These are phyloP conservation scores for Styela plicata DNA, from an alignment of 23 tunicate genomes.

Conservation along the genomic window DNA sequence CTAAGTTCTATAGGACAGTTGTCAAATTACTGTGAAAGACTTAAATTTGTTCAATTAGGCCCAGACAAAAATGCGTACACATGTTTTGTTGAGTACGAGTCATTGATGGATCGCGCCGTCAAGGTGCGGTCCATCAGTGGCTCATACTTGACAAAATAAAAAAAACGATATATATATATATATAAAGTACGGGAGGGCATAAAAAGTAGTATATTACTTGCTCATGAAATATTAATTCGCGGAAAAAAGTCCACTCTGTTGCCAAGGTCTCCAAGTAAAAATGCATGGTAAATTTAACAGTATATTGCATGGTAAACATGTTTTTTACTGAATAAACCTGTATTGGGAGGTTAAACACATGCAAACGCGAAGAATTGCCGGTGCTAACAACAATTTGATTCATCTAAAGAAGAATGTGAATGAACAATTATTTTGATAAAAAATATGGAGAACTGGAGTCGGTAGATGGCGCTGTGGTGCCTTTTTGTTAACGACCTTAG, in stretches of 20 bases:
- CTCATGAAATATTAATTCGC: background rate
- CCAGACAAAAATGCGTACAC: too few species aligned
- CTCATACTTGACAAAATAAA: too few species aligned
- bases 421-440: conserved; percentile 1
- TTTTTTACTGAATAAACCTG: conserved; percentile 20
- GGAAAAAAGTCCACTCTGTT: background rate
- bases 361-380: conserved; percentile 31
- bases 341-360: conserved; percentile 25
- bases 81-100: too few species aligned
- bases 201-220: too few species aligned
- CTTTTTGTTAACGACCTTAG: too few species aligned
- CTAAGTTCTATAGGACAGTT: too few species aligned
- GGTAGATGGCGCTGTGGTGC: background rate
- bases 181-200: too few species aligned
- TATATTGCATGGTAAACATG: background rate
- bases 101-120: too few species aligned
- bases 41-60: too few species aligned
- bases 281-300: background rate
- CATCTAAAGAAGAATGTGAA: conserved; percentile 31
- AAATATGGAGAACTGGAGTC: conserved; percentile 11
- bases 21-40: too few species aligned
- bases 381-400: conserved; percentile 17
- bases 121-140: too few species aligned
- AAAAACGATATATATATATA: too few species aligned
- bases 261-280: background rate